Percentiles rank a stretch among this genome's conserved stretches.
These are phyloP conservation scores for Strigops habroptila DNA, from an alignment of 2,113 vertebrate species.

Conservation along the genomic window DNA sequence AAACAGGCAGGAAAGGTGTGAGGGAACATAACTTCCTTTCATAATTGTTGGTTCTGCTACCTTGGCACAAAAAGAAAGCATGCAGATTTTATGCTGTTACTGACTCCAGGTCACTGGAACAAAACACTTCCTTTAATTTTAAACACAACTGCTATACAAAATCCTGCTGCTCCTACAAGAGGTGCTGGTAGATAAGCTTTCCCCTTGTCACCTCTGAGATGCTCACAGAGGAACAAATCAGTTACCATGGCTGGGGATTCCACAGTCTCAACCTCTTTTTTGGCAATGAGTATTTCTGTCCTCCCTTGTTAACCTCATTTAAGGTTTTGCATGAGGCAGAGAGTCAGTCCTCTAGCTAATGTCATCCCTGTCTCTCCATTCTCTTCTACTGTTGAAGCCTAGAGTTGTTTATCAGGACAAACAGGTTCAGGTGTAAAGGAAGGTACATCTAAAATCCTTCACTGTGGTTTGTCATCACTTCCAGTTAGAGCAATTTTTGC, in stretches of 20 bases:
- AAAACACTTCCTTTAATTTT: conserved; percentile 44
- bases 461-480: neutral
- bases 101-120: conserved; percentile 13
- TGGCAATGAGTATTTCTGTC: neutral
- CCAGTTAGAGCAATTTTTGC: neutral
- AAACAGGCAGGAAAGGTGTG: conserved; percentile 57
- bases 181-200: neutral
- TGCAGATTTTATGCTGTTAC: neutral
- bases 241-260: neutral
- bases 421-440: neutral
- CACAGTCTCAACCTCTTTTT: neutral
- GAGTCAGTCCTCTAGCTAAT: neutral
- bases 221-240: neutral
- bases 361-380: neutral
- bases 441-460: neutral
- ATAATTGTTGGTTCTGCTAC: conserved; percentile 22
- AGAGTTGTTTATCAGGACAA: neutral
- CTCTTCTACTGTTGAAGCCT: neutral
- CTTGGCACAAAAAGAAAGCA: conserved; percentile 44
- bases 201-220: neutral
- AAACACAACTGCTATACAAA: neutral
- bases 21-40: conserved; percentile 47
- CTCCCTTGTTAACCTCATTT: neutral
- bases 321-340: neutral
- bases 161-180: neutral